These are phyloP conservation scores for Rhynchonycteris naso DNA, from an alignment of 2,797 vertebrate species.

Conservation along the genomic window DNA sequence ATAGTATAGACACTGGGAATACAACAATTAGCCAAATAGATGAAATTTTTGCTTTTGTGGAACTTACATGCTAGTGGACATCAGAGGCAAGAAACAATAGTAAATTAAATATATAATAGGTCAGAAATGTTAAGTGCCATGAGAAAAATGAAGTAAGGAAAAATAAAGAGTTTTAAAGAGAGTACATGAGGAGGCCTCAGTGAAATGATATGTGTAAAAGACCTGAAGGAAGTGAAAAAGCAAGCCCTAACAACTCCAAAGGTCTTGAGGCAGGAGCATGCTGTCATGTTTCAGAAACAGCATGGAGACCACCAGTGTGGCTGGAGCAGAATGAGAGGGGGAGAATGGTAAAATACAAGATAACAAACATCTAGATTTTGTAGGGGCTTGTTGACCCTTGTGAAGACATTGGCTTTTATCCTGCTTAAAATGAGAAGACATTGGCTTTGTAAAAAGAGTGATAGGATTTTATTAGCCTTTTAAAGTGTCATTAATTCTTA, in stretches of 20 bases:
- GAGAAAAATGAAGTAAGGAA: constrained; percentile 39
- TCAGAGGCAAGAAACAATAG: constrained; percentile 11
- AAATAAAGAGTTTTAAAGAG: not conserved
- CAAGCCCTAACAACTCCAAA: not conserved
- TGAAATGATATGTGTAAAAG: not conserved
- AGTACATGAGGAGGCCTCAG: not conserved
- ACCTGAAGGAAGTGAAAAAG: not conserved
- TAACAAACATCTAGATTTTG: constrained; percentile 2
- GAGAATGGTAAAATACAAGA: not conserved
- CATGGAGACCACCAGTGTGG: not conserved
- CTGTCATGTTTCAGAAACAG: not conserved
- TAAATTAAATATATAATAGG: not conserved
- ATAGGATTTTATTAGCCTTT: constrained; percentile 29
- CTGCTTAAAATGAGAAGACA: not conserved
- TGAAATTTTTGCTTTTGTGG: not conserved
- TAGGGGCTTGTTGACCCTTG: not conserved
- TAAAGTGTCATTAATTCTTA: constrained; percentile 13
- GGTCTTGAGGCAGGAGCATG: not conserved
- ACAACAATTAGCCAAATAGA: not conserved
- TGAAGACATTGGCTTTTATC: constrained; percentile 38
- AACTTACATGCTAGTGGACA: not conserved
- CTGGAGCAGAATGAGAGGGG: not conserved
- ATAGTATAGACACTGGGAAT: not conserved
- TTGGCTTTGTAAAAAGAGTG: not conserved
- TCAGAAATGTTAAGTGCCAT: not conserved